Base-by-base conservation (phyloP, 2,797 vertebrate species). In the Epinephelus awoara region DNA sequence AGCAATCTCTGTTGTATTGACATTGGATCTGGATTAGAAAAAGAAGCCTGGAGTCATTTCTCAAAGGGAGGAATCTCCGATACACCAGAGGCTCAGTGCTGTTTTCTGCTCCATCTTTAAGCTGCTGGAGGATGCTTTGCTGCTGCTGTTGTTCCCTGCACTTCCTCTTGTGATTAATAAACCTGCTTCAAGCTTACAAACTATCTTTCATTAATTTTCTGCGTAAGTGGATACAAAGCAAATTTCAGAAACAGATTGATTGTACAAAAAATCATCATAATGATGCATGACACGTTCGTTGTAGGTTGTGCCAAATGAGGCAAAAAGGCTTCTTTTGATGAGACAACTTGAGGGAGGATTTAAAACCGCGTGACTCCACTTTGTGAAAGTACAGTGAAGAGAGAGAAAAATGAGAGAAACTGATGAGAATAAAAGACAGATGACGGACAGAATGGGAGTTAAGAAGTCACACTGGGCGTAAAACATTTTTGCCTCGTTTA, bases 21-120 rank as follows among this genome's bases (percentile, higher is more conserved):
- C 80, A 91, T 73, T 77, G 73, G 56, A 80, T 77, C 42, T 72
- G 25, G 72, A 77, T 78, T 50, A 67, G 29, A 75, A 69, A 57
- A 67, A 18, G 10, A 47, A 66, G 27, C 9, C 46, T 54, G 27
- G 21, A 83, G 67, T 79, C 38, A 59, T 83, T 70, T 71, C 34
- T 66, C 57, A 34, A 17, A 64, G 17, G 27, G 29, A 51, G 50
- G n/a, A 57, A 55, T 55, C 40, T 18, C 42, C 14, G 15, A 18
- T 54, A 10, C 23, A 64, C 47, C 47, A 27, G 42, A 27, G 25
- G 0, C 18, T 66, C 25, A 11, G 21, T 54, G 42, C 49, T 17
- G 34, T 13, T 27, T 50, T 19, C 50, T 64, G 21, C 25, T 58
- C 58, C 6, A 34, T 10, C 14, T 12, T n/a, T 29, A 46, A 27